Evolutionary conservation across 2,113 vertebrate genomes (phyloP), one percentile per base, ranked within the genome.

Genomic region (Zapus hudsonius): DNA sequence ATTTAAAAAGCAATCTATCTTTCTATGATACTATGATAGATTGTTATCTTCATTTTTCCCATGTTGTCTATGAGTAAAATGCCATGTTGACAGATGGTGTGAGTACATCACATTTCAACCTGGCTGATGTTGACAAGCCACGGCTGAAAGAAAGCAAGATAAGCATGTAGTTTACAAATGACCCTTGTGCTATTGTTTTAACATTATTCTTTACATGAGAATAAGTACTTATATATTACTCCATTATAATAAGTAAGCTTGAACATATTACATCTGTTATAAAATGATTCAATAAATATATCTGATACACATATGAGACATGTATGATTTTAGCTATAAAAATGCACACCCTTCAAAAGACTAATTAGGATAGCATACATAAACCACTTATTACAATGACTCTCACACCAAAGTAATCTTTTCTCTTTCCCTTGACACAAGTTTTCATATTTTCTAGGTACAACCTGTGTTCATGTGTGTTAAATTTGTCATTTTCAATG

Each of bases 31-130:
- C 57, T 95, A 93, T 86, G 19, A 95, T 19, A 3, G 57, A 63
- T 0, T 25, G 87, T 87, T 74, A 61, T 47, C 87, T 87, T 82
- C 27, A 96, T 89, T 96, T 96, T 95, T 96, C 82, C 94, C 64
- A 47, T 47, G 47, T 67, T 55, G 7, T 5, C 55, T 93, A 70
- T 94, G 87, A 78, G 96, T 91, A 94, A 91, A 89, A 87, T 86
- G 76, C 82, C 42, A 76, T 38, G 69, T 85, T 96, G 79, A 55
- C 38, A 94, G 64, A 92, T 96, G 96, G 91, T 96, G 74, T 93
- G 87, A 93, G 7, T 25, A 52, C 94, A 84, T 94, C 94, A 93
- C 75, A 96, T 85, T 95, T 80, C 19, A 59, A 88, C 92, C 93
- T n/a, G 95, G 36, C 12, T 76, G 16, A 9, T 47, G 12, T 47